Evolutionary conservation across 35 echinoderm and acorn worm species (phyloP), one percentile per base, ranked within the genome.

Genomic region (Lytechinus pictus): DNA sequence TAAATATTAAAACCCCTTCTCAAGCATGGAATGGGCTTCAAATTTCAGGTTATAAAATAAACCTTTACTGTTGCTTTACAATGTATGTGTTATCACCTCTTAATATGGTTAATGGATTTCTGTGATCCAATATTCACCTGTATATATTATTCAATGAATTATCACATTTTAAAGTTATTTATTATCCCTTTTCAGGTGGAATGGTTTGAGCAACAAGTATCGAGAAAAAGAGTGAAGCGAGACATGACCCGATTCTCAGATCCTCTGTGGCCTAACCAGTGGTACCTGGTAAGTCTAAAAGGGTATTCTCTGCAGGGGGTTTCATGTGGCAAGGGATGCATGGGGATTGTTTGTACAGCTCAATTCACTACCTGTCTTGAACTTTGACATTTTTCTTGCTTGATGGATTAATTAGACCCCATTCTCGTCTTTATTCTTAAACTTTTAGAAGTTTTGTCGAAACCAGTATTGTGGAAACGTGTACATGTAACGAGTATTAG

Each of bases 201-300:
- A 9, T 99, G 97, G 96, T 92, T 99, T 44, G 97, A 99, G 58
- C 98, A 99, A 54, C 98, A 99, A 87, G 60, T 95, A 57, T 87
- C 95, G 3, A 97, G 91, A 54, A 97, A 89, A 54, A 95, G 98
- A 91, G 97, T 97, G 9, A 99, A 99, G 79, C 96, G 98, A 51
- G 96, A 97, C 61, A 54, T 86, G 9, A 3, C 44, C 12, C 54
- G 92, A 52, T 96, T 99, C 54, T 92, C 86, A 86, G 98, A 99
- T 91, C 94, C 95, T 28, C 55, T 94, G 7, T 99, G 96, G 96
- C 4, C 5, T 8, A 28, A 71, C 6, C 98, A 99, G 96, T 99
- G 98, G 98, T 99, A 99, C 92, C 54, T 99, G 97, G 98, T 99
- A 97, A 96, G 98, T 90, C 88, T 8, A n/a, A n/a, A n/a, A n/a